These are phyloP conservation scores for Apodemia hepburni DNA, from an alignment of 2,888 invertebrate species.

Conservation along the genomic window DNA sequence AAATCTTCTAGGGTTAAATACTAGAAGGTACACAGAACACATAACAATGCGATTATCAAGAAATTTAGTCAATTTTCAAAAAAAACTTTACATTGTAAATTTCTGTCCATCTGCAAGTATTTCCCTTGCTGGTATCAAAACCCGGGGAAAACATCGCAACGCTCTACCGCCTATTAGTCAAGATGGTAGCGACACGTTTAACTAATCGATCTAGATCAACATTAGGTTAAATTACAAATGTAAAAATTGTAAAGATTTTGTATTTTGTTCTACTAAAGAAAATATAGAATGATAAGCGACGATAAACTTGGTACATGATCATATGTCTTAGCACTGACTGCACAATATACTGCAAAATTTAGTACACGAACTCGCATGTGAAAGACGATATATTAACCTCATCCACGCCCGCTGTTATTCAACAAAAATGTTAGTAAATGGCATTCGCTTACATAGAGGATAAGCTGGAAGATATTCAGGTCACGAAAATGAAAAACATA, in stretches of 20 bases:
- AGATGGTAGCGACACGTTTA: too few species aligned
- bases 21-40: too few species aligned
- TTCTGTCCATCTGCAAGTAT: too few species aligned
- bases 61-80: too few species aligned
- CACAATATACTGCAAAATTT: conserved; percentile 8
- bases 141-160: too few species aligned
- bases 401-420: conserved; percentile 1
- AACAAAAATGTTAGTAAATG: conserved; percentile 6
- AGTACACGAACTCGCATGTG: background rate
- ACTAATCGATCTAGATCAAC: too few species aligned
- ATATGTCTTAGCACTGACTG: background rate
- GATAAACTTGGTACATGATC: conserved; percentile 1
- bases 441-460: conserved; percentile 1
- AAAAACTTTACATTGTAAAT: too few species aligned
- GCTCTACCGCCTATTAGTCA: too few species aligned
- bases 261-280: background rate
- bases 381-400: conserved; percentile 5
- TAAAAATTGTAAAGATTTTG: background rate
- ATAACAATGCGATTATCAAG: too few species aligned
- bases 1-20: too few species aligned
- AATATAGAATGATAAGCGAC: background rate
- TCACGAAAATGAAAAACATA: background rate
- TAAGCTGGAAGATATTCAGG: conserved; percentile 2
- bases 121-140: too few species aligned
- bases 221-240: background rate